Evolutionary conservation across 2,888 invertebrate species (phyloP), one percentile per base, ranked within the genome.

Genomic region (Drosophila nr. perissopoda): DNA sequence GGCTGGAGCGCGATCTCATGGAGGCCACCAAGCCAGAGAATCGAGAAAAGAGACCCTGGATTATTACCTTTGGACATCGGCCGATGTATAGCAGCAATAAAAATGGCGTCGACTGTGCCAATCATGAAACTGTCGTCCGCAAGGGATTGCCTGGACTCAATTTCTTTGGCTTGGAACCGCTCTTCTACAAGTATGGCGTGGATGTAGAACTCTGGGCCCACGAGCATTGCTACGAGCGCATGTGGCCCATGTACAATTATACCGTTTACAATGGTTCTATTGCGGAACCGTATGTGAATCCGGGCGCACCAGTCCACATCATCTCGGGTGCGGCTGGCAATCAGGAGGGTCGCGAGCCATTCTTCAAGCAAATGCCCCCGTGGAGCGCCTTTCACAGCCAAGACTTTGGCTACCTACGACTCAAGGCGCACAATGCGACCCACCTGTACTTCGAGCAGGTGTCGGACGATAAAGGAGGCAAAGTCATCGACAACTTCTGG

Each of bases 141-240:
- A 94, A 94, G 65, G 97, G 97, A 0, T 87, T 96, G 49, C 96
- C 96, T 21, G 92, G 95, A 49, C 83, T 95, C 11, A 94, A 95
- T 48, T 93, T 95, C 90, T 96, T 95, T 90, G 95, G 95, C 0
- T 93, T 99, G 78, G 99, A 99, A 93, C 94, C 97, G 18, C 93
- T 99, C 21, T 96, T 99, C 89, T 96, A 96, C 91, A 94, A 97
- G 78, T 96, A 97, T 92, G 98, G 98, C 53, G 99, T 99, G 27
- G 99, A 99, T 94, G 92, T 99, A 63, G 96, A 96, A 91, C 94
- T 99, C 56, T 99, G 98, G 98, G 99, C 99, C 0, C 99, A 99
- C 92, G 99, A 99, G 92, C 99, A 99, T 94, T 97, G 97, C 42
- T 99, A 99, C 92, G 99, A 99, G 93, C 94, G 99, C 63, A 94